Conservation (phyloP, 2,797 vertebrate genomes). For the Mastacembelus armatus region DNA sequence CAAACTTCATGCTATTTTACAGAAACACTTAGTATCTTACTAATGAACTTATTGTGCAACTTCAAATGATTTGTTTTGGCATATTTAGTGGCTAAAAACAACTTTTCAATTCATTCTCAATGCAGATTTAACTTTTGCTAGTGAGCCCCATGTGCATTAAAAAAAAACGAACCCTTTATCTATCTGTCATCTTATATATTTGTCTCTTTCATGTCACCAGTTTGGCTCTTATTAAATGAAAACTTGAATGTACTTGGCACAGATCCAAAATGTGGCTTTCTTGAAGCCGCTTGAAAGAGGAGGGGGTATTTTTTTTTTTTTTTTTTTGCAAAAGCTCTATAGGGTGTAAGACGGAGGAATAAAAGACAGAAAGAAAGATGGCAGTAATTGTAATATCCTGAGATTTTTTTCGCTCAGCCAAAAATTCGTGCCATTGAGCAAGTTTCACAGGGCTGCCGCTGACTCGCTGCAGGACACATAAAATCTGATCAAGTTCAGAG, state of each 20-base stretch:
- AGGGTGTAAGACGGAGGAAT: conserved; percentile 84
- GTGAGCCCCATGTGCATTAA: not conserved
- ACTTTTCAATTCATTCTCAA: not conserved
- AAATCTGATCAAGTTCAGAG: conserved; percentile 99
- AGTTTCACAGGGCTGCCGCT: conserved; percentile 87
- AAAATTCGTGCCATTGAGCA: conserved; percentile 88
- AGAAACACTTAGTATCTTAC: not conserved
- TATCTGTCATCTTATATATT: conserved; percentile 51
- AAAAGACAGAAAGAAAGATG: conserved; percentile 88
- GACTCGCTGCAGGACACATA: conserved; percentile 94
- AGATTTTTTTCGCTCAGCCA: conserved; percentile 80
- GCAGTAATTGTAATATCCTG: conserved; percentile 89
- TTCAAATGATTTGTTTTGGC: not conserved
- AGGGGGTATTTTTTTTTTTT: conserved; percentile 37
- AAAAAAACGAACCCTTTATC: conserved; percentile 52
- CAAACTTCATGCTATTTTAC: not conserved
- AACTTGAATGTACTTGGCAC: conserved; percentile 75
- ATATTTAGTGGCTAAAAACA: not conserved
- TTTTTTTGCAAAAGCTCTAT: conserved; percentile 84
- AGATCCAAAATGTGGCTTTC: conserved; percentile 74
- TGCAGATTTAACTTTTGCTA: not conserved
- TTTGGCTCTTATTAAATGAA: conserved; percentile 68
- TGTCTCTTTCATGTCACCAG: conserved; percentile 39
- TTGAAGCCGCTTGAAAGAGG: conserved; percentile 68
- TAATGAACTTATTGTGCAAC: not conserved